Evolutionary conservation across 2,888 invertebrate species (phyloP).

Genomic region (Rutpela maculata): DNA sequence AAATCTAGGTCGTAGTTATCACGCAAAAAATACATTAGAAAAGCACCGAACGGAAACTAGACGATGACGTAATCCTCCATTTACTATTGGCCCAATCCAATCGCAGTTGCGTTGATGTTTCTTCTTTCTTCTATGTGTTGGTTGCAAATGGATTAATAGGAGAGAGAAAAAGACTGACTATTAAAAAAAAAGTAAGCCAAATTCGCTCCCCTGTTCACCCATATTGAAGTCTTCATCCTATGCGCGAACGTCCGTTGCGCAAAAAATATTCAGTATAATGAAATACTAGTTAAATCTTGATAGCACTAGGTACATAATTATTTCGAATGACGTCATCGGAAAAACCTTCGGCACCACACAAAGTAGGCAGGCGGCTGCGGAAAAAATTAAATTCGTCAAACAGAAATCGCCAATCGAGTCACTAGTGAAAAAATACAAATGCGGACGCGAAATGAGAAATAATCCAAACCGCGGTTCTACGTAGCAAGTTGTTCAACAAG

Average conservation of each 20-base stretch:
- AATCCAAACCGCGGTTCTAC: constrained; percentile 25
- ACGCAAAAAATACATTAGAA: constrained; percentile 22
- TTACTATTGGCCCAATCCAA: background rate
- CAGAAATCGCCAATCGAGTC: background rate
- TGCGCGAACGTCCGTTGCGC: constrained; percentile 2
- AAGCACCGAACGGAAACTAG: constrained; percentile 13
- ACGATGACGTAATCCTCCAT: constrained; percentile 28
- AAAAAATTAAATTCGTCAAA: constrained; percentile 7
- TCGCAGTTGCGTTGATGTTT: constrained; percentile 1
- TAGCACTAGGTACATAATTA: constrained; percentile 31
- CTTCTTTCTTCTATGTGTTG: constrained; percentile 36
- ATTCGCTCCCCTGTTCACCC: constrained; percentile 69
- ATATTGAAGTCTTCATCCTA: constrained; percentile 54
- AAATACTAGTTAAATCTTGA: constrained; percentile 38
- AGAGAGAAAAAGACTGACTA: constrained; percentile 71
- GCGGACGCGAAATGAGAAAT: constrained; percentile 37
- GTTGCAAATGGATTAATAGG: constrained; percentile 67
- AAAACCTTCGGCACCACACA: constrained; percentile 42
- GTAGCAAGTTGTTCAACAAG: constrained; percentile 64
- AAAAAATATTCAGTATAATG: constrained; percentile 8
- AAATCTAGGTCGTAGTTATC: constrained; percentile 10
- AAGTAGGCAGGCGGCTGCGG: constrained; percentile 33
- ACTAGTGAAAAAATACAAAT: background rate
- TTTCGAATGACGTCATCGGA: constrained; percentile 52
- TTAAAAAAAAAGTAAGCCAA: constrained; percentile 67